These are phyloP conservation scores for Mythimna impura DNA, from an alignment of 2,888 invertebrate species.

Conservation along the genomic window DNA sequence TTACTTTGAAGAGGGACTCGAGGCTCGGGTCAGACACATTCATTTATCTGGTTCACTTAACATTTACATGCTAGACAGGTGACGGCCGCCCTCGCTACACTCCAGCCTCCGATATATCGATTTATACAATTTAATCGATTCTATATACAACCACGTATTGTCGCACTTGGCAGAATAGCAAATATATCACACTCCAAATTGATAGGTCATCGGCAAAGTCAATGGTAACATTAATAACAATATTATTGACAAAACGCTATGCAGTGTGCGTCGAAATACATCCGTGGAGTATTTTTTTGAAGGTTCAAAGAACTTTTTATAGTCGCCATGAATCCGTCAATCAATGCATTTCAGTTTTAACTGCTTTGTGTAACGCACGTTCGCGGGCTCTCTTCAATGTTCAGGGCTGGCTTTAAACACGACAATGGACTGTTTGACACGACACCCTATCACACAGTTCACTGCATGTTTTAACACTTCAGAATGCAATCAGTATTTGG, in stretches of 20 bases:
- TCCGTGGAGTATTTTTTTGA: conserved; percentile 67
- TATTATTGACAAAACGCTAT: conserved; percentile 68
- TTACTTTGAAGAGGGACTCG: conserved; percentile 61
- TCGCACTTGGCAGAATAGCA: conserved; percentile 47
- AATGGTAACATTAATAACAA: conserved; percentile 71
- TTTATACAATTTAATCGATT: conserved; percentile 40
- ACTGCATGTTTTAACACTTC: conserved; percentile 11
- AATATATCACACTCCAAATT: conserved; percentile 55
- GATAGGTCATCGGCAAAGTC: conserved; percentile 66
- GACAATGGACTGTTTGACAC: conserved; percentile 33
- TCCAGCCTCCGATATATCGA: conserved; percentile 28
- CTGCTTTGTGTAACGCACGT: conserved; percentile 74
- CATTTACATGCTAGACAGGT: conserved; percentile 67
- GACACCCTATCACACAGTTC: conserved; percentile 12
- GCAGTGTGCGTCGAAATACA: conserved; percentile 55
- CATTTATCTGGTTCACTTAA: conserved; percentile 71
- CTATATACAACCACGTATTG: conserved; percentile 22
- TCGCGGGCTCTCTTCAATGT: conserved; percentile 60
- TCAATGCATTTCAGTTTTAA: conserved; percentile 80
- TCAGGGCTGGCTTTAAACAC: conserved; percentile 58
- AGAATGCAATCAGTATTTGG: conserved; percentile 12
- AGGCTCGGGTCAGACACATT: conserved; percentile 68
- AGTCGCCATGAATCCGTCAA: conserved; percentile 78
- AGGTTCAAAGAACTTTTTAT: conserved; percentile 81
- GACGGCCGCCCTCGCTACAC: conserved; percentile 26